Evolutionary conservation across 1,140 invertebrate genomes (phyloP), one percentile per base, ranked within the genome.

Genomic region (Trichoplusia ni): DNA sequence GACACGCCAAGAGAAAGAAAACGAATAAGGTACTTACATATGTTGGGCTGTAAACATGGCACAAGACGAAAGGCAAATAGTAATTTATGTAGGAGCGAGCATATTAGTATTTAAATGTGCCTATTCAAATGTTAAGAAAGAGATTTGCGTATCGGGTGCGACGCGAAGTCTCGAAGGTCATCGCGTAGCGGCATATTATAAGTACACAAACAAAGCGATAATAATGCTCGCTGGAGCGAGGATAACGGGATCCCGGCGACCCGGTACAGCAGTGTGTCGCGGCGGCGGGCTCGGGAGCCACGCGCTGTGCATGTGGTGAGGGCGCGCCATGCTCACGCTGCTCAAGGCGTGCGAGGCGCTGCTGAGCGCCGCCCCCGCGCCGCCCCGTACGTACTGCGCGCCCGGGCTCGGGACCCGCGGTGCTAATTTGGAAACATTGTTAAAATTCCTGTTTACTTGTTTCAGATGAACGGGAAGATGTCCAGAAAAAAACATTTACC

Each of bases 401-500:
- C n/a, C n/a, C n/a, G n/a, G n/a, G n/a, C n/a, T n/a, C n/a, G n/a
- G n/a, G n/a, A n/a, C n/a, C n/a, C n/a, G n/a, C n/a, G n/a, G n/a
- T n/a, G n/a, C n/a, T n/a, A n/a, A n/a, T n/a, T n/a, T n/a, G n/a
- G n/a, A n/a, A n/a, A n/a, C n/a, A n/a, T n/a, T n/a, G n/a, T n/a
- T n/a, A n/a, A n/a, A n/a, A n/a, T n/a, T 51, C 4, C 1, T 33
- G 18, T 60, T 14, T 73, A 69, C 71, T 82, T 78, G 62, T 93
- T 93, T 13, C 91, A 96, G 95, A 96, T 90, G 95, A 96, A 91
- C 93, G 97, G 77, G 97, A 98, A 89, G 96, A 97, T 86, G 96
- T 98, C 61, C 97, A 98, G 86, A 98, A 97, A 92, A 98, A 98
- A 91, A 98, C 97, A 1, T 98, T 98, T 86, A 95, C 96, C 47